phyloP scores from a whole-genome alignment of 2,888 invertebrate species.

The Caenorhabditis angaria region DNA sequence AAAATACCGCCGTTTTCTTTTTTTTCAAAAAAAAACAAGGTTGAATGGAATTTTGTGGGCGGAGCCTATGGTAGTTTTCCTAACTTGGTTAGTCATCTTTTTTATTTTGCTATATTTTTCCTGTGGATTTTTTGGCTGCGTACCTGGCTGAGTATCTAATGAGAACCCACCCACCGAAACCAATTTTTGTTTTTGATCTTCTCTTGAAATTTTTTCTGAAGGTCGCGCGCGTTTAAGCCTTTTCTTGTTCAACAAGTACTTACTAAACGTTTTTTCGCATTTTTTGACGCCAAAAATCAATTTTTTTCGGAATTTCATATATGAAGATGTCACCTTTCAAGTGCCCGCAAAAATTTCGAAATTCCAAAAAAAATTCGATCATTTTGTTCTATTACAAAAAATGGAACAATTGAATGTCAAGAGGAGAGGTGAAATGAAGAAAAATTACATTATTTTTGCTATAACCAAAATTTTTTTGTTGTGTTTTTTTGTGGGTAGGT shows the following conservation, averaged over 20 bases:
- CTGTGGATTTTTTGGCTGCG: too few relatives aligned
- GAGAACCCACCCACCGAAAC: too few relatives aligned
- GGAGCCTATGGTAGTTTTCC: not conserved
- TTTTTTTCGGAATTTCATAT: not conserved
- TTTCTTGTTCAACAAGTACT: not conserved
- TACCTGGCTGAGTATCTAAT: too few relatives aligned
- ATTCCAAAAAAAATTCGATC: too few relatives aligned
- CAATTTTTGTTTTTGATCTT: not conserved
- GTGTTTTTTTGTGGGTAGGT: not conserved
- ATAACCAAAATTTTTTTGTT: too few relatives aligned
- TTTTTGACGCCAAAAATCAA: too few relatives aligned
- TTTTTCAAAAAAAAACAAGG: slow-evolving; percentile 2
- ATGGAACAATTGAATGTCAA: slow-evolving; percentile 4
- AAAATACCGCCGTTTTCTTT: not conserved
- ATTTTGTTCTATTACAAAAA: not conserved
- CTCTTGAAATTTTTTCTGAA: not conserved
- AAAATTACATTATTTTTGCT: slow-evolving; percentile 1
- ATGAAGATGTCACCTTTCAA: not conserved
- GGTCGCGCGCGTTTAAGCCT: not conserved
- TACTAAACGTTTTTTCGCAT: not conserved
- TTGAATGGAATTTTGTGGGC: not conserved
- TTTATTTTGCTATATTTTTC: not conserved
- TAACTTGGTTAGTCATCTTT: not conserved
- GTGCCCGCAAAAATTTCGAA: not conserved
- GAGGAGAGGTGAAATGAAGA: not conserved